These are phyloP conservation scores for Notodonta dromedarius DNA, from an alignment of 2,888 invertebrate genomes.

Conservation along the genomic window DNA sequence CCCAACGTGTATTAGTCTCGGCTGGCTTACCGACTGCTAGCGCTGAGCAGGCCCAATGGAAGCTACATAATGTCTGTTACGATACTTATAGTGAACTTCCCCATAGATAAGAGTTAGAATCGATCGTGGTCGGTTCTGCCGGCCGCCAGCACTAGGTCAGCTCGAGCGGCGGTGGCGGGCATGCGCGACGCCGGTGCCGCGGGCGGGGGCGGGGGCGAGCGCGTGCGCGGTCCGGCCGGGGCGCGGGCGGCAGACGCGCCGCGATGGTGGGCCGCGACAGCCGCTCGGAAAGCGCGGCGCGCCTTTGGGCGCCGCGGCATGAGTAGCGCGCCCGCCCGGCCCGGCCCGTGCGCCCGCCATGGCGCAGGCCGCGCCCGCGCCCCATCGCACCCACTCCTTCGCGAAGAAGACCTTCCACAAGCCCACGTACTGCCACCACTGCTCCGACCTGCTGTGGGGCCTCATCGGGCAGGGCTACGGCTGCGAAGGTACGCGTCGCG, in stretches of 20 bases:
- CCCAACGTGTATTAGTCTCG: too few species aligned
- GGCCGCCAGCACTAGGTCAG: slow-evolving; percentile 43
- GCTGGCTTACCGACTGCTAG: too few species aligned
- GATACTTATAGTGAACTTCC: slow-evolving; percentile 19
- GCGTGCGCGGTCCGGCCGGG: slow-evolving; percentile 56
- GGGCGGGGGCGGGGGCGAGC: slow-evolving; percentile 43
- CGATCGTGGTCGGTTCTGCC: slow-evolving; percentile 46
- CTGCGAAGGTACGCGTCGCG: slow-evolving; percentile 96
- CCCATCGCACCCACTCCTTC: slow-evolving; percentile 95
- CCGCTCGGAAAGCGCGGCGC: slow-evolving; percentile 84
- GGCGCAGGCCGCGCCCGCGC: slow-evolving; percentile 86
- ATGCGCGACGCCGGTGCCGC: slow-evolving; percentile 37
- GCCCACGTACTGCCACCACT: slow-evolving; percentile 99
- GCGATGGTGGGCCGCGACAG: slow-evolving; percentile 85
- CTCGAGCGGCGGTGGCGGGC: slow-evolving; percentile 44
- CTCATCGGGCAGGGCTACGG: slow-evolving; percentile 99
- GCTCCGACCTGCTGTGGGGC: slow-evolving; percentile 99
- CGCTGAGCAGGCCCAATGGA: too few species aligned
- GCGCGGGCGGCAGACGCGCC: slow-evolving; percentile 80
- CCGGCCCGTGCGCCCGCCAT: slow-evolving; percentile 83
- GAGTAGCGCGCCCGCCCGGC: slow-evolving; percentile 82
- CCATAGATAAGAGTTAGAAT: slow-evolving; percentile 53
- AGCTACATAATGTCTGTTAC: too few species aligned
- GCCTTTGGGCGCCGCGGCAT: slow-evolving; percentile 84
- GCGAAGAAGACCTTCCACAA: slow-evolving; percentile 99